phyloP scores from a whole-genome alignment of 2,113 vertebrate species.

The Pygoscelis antarcticus region DNA sequence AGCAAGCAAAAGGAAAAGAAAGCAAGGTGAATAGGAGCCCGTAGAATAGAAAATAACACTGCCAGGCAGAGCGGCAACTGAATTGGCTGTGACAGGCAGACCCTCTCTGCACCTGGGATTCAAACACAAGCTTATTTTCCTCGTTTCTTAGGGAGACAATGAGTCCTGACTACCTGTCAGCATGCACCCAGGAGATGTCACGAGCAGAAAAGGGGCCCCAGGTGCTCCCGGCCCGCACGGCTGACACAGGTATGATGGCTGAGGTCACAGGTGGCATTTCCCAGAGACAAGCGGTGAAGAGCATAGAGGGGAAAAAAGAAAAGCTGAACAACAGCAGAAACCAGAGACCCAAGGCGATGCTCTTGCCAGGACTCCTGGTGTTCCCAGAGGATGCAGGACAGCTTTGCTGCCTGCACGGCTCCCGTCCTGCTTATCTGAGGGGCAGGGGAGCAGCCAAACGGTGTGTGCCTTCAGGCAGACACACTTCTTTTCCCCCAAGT shows the following conservation, averaged over 20 bases:
- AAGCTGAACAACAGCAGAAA: not conserved
- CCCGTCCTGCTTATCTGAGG: not conserved
- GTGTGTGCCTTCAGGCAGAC: not conserved
- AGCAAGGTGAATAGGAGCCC: not conserved
- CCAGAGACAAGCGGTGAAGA: not conserved
- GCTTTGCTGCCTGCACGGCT: not conserved
- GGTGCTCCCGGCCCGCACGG: not conserved
- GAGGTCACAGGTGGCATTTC: constrained; percentile 31
- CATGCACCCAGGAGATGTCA: not conserved
- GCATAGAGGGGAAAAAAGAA: not conserved
- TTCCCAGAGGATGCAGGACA: not conserved
- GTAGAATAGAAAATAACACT: not conserved
- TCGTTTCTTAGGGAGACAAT: constrained; percentile 19
- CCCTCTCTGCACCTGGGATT: constrained; percentile 50
- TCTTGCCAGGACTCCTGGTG: not conserved
- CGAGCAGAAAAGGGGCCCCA: not conserved
- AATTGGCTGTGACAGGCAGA: constrained; percentile 59
- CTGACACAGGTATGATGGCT: constrained; percentile 37
- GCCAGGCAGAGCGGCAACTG: not conserved
- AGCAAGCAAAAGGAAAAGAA: not conserved
- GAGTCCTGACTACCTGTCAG: constrained; percentile 63
- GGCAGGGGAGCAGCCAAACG: not conserved
- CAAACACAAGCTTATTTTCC: constrained; percentile 41
- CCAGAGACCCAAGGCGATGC: not conserved
- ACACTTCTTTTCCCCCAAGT: not conserved